Base-by-base conservation (phyloP, 1,140 invertebrate species). In the Pomacea maculata region DNA sequence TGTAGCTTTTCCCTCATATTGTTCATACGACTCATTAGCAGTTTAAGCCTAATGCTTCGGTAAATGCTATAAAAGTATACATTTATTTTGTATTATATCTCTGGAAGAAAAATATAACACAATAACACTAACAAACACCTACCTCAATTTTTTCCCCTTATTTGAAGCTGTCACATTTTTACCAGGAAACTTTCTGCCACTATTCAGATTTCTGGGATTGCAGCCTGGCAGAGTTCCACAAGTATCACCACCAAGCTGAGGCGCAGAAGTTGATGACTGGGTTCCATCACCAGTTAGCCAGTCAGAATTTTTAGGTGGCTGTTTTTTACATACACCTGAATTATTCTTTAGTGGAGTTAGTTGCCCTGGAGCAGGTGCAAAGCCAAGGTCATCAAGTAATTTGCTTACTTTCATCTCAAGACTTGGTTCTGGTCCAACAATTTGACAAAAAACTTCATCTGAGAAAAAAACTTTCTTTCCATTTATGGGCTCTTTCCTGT, bases 401-500 rank as follows among this genome's bases (percentile, higher is more conserved):
- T 71, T 29, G 17, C 17, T 29, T 21, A 64, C 77, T 71, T 54
- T 70, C 19, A 70, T 54, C 52, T 78, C 77, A 54, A 78, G 52
- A 12, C 15, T 70, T n/a, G 77, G 77, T 25, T 70, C 67, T 1
- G 77, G 77, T 34, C 77, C 77, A 15, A 65, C 67, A 11, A 78
- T 17, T 45, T 71, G 77, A 17, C 34, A 21, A 54, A 67, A 78
- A 4, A 78, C 65, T 52, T 78, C 77, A 29, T 78, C 77, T 17
- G 77, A 70, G 77, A 78, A 78, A 52, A 78, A 78, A 21, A 25
- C 67, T 57, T 14, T 57, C 6, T 71, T 70, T 25, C 67, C 77
- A 67, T 78, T 78, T 45, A 78, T 54, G 7, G 77, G 77, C 57
- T 78, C 77, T 67, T 71, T 70, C 77, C 77, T 78, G 77, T 63